Evolutionary conservation across 2,888 invertebrate species (phyloP).

Genomic region (Spodoptera littoralis): DNA sequence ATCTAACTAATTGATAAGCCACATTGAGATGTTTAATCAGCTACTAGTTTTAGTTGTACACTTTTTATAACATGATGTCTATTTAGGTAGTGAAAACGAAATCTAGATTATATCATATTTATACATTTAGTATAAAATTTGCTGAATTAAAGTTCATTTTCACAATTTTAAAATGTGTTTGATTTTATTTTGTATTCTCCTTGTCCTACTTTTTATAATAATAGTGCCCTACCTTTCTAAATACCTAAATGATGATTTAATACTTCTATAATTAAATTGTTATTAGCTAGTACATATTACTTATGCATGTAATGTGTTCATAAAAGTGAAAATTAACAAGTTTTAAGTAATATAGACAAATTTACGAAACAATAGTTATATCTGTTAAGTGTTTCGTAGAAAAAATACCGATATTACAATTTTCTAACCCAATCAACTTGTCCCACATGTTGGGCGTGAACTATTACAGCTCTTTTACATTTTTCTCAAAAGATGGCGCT

Average conservation of each 20-base stretch:
- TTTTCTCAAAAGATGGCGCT: conserved; percentile 51
- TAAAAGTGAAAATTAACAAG: no score
- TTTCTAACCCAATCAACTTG: conserved; percentile 17
- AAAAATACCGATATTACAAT: background rate
- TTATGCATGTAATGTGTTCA: no score
- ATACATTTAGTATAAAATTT: conserved; percentile 89
- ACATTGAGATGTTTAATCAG: conserved; percentile 89
- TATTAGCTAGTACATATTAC: no score
- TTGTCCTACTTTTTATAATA: conserved; percentile 31
- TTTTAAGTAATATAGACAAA: no score
- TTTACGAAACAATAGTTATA: background rate
- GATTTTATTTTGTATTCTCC: conserved; percentile 61
- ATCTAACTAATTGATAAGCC: conserved; percentile 88
- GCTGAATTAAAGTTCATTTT: conserved; percentile 89
- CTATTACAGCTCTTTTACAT: conserved; percentile 20
- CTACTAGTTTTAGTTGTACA: conserved; percentile 89
- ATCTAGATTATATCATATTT: conserved; percentile 89
- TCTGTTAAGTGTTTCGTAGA: background rate
- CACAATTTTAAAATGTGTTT: conserved; percentile 84
- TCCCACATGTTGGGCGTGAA: conserved; percentile 34
- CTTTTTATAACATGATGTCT: conserved; percentile 89
- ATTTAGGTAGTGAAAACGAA: conserved; percentile 88
- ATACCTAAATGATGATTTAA: background rate
- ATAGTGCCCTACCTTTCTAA: background rate
- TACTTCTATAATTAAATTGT: no score